These are phyloP conservation scores for Phytoseiulus persimilis DNA, from an alignment of 2,888 invertebrate species.

Conservation along the genomic window DNA sequence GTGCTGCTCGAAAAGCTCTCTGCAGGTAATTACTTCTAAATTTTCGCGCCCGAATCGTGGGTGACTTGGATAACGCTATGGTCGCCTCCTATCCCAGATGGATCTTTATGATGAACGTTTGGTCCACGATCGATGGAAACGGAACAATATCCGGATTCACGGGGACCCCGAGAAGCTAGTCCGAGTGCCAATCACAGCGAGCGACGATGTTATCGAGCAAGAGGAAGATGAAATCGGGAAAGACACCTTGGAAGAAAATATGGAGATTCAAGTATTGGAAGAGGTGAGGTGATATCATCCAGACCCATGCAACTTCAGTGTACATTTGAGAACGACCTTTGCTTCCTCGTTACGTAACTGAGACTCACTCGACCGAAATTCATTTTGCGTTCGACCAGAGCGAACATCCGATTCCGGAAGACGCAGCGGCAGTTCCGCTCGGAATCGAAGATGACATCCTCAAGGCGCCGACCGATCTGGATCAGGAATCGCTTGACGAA, in stretches of 20 bases:
- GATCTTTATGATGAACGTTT: constrained; percentile 6
- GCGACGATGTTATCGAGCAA: neutral
- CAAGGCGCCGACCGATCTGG: neutral
- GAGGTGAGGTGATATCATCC: neutral
- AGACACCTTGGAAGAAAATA: neutral
- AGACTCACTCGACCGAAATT: no score
- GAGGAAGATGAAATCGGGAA: neutral
- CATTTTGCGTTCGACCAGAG: neutral
- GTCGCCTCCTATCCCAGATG: neutral
- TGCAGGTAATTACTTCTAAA: neutral
- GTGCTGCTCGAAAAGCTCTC: no score
- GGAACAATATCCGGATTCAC: constrained; percentile 20
- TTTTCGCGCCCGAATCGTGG: neutral
- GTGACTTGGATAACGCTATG: neutral
- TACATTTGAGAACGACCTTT: no score
- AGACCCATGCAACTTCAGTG: neutral
- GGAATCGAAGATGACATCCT: neutral
- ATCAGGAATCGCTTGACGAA: neutral
- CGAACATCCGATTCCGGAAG: neutral
- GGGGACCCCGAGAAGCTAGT: constrained; percentile 11
- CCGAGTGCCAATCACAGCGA: constrained; percentile 18
- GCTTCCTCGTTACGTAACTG: neutral
- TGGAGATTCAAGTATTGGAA: constrained; percentile 11
- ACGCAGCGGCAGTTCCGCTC: neutral
- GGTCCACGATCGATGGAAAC: constrained; percentile 26